Base-by-base conservation (phyloP, 1,140 invertebrate species). In the Drosophila gunungcola region DNA sequence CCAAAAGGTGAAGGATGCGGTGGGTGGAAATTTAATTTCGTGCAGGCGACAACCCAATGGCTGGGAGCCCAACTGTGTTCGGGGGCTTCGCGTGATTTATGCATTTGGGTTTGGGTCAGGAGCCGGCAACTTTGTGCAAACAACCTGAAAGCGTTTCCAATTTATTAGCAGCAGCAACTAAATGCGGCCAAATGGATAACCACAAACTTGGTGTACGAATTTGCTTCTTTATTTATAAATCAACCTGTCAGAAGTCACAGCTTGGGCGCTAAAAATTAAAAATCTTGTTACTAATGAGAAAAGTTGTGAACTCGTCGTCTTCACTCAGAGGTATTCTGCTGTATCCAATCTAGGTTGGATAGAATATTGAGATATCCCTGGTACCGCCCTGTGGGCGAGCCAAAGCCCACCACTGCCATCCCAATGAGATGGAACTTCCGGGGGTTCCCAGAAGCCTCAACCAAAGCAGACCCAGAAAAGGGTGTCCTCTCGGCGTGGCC, bases 81-180 rank as follows among this genome's bases (percentile, higher is more conserved):
- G 49, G 73, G 74, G 61, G 36, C 64, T 80, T 49, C 73, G 63
- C 57, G 78, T 85, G 83, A 85, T 88, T 85, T 85, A 85, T 85
- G 82, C 83, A 82, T 75, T 88, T 72, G 78, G 83, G 78, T 51
- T 78, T 48, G 38, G 68, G 78, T 75, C 52, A 70, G 58, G 55
- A 39, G 39, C 41, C 57, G 73, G 61, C 54, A 57, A 69, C 63
- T 76, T 73, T 80, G 61, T 45, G 65, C 79, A 83, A 80, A 85
- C 76, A 83, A 80, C 78, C 80, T 67, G 52, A 60, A 57, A 78
- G 69, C 46, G 74, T 67, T 76, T 67, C 53, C 74, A 78, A 88
- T 85, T 88, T 85, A 82, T 88, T 85, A 82, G 60, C 60, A 65
- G 49, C 64, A 63, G 74, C 82, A 85, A 53, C 60, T 64, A 63